Evolutionary conservation across 1,140 invertebrate genomes (phyloP).

Genomic region (Sarcophaga peregrina): DNA sequence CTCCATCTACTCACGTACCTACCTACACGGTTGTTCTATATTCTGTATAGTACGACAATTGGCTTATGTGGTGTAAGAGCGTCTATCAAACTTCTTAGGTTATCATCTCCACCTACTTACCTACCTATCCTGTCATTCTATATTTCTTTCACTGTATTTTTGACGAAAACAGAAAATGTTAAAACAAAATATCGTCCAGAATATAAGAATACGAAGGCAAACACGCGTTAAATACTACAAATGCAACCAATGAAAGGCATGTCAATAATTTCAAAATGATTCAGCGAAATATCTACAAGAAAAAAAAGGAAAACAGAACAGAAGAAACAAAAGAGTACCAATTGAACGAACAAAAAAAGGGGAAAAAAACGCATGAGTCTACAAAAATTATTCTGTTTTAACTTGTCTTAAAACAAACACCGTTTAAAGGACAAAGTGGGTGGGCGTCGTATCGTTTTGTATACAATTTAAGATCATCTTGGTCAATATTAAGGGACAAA

Average conservation of each 20-base stretch:
- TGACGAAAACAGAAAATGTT: background rate
- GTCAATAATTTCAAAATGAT: constrained; percentile 19
- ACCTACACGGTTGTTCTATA: no score
- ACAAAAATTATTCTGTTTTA: background rate
- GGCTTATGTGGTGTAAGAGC: no score
- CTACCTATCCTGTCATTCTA: background rate
- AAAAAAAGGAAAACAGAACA: background rate
- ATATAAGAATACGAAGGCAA: background rate
- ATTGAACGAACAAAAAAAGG: background rate
- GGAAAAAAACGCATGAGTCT: background rate
- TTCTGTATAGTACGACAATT: no score
- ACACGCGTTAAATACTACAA: constrained; percentile 8
- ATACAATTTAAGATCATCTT: background rate
- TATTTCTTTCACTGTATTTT: background rate
- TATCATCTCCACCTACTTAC: background rate
- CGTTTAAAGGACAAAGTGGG: background rate
- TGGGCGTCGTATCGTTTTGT: background rate
- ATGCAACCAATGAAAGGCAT: background rate
- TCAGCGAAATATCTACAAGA: constrained; percentile 1
- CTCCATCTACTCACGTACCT: no score
- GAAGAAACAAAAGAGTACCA: no score
- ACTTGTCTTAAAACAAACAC: background rate
- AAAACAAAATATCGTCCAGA: background rate
- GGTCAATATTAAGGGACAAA: background rate
- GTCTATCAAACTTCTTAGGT: no score